Evolutionary conservation across 2,888 invertebrate species (phyloP).

Genomic region (Lepidocyrtinus sp.): DNA sequence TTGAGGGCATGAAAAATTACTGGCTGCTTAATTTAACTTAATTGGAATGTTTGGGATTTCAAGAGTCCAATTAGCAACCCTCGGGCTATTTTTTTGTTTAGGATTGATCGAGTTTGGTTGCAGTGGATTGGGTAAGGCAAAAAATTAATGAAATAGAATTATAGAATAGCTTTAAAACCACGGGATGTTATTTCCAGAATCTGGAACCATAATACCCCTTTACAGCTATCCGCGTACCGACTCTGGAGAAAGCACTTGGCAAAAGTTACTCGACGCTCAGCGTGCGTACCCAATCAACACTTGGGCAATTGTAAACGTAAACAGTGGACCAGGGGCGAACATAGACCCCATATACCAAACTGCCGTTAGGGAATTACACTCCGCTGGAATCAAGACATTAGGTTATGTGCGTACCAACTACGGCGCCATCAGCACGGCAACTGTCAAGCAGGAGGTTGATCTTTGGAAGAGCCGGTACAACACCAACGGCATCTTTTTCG

Average conservation of each 20-base stretch:
- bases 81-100: too few relatives aligned
- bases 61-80: too few relatives aligned
- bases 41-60: too few relatives aligned
- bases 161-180: too few relatives aligned
- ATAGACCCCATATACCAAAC: constrained; percentile 42
- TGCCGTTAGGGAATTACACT: constrained; percentile 47
- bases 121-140: too few relatives aligned
- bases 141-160: too few relatives aligned
- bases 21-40: too few relatives aligned
- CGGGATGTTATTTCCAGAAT: too few relatives aligned
- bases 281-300: constrained; percentile 49
- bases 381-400: constrained; percentile 58
- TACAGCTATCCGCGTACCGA: constrained; percentile 60
- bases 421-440: not conserved
- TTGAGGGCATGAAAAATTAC: too few relatives aligned
- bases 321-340: constrained; percentile 58
- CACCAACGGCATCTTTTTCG: constrained; percentile 65
- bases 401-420: constrained; percentile 66
- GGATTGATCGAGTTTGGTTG: too few relatives aligned
- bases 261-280: constrained; percentile 53
- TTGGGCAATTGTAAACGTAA: constrained; percentile 66
- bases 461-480: constrained; percentile 57
- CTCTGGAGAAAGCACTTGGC: constrained; percentile 61
- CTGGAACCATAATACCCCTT: constrained; percentile 63
- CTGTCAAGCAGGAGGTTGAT: constrained; percentile 57